Evolutionary conservation across 37 sponge, comb jelly and placozoan genomes (phyloP), one percentile per base, ranked within the genome.

Genomic region (Hexactinellida sp.): DNA sequence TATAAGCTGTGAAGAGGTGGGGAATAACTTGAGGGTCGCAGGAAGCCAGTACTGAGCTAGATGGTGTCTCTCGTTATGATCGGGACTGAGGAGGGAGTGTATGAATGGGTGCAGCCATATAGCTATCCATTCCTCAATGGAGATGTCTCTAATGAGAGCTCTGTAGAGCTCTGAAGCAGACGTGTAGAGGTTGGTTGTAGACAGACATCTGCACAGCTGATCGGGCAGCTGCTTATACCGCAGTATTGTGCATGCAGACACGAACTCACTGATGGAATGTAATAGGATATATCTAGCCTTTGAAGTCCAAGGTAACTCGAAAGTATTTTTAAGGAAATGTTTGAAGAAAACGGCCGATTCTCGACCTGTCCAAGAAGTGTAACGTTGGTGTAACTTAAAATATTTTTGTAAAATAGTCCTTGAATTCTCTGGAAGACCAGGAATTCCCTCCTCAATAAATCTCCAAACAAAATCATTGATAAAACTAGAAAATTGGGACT

Each of bases 11-110:
- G 76, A 63, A 63, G 76, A 63, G 5, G 25, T 23, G 34, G 25
- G 76, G 34, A 63, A 3, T 21, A 28, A 63, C 34, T 63, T 63
- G 21, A 63, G 76, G 5, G 76, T 63, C 25, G 76, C 21, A 63
- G 76, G 76, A 23, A 63, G 34, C 76, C 76, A 63, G 30, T 63
- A 63, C 13, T 63, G 76, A 25, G 76, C 13, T 1, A 63, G 76
- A n/a, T 63, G 25, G 34, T 63, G 76, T 63, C 76, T 63, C 76
- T 63, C 76, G 13, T 63, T 63, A 10, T 63, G 76, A 63, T 63
- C 76, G 21, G 25, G 5, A 63, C 76, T 63, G 1, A 63, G 13
- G 30, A 63, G 76, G 21, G 76, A 63, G 3, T 1, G 3, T 23
- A 63, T 63, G 13, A 63, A 63, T n/a, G 76, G 76, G 28, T 10